Evolutionary conservation across 53 echinoderm and acorn worm species (phyloP).

Genomic region (Apostichopus leukothele): DNA sequence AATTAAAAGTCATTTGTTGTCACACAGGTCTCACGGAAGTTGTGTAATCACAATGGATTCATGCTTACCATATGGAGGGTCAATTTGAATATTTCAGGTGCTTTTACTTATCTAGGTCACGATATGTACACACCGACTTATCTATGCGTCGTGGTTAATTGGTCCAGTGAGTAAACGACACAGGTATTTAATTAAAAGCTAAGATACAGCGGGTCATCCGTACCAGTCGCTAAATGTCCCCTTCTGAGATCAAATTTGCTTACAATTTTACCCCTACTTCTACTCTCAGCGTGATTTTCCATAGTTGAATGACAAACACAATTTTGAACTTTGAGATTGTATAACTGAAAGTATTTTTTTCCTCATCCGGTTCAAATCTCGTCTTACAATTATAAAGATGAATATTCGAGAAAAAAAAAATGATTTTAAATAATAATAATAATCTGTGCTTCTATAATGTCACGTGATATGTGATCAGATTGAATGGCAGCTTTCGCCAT

Average conservation of each 20-base stretch:
- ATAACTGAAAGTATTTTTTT: no score
- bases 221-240: not conserved
- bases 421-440: no score
- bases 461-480: no score
- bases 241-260: slow-evolving; percentile 40
- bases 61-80: not conserved
- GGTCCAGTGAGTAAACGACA: slow-evolving; percentile 24
- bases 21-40: not conserved
- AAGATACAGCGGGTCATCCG: not conserved
- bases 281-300: slow-evolving; percentile 4
- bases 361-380: no score
- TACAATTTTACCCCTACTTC: not conserved
- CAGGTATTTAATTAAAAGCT: not conserved
- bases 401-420: no score
- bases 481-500: no score
- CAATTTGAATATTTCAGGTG: slow-evolving; percentile 13
- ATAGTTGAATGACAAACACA: not conserved
- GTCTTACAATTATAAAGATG: no score
- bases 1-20: no score
- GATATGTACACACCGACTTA: not conserved
- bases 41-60: not conserved
- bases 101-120: slow-evolving; percentile 6
- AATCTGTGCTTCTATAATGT: no score
- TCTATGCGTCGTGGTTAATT: slow-evolving; percentile 14
- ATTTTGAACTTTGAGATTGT: no score